Base-by-base conservation (phyloP, 1,140 invertebrate species). In the Halesus radiatus region DNA sequence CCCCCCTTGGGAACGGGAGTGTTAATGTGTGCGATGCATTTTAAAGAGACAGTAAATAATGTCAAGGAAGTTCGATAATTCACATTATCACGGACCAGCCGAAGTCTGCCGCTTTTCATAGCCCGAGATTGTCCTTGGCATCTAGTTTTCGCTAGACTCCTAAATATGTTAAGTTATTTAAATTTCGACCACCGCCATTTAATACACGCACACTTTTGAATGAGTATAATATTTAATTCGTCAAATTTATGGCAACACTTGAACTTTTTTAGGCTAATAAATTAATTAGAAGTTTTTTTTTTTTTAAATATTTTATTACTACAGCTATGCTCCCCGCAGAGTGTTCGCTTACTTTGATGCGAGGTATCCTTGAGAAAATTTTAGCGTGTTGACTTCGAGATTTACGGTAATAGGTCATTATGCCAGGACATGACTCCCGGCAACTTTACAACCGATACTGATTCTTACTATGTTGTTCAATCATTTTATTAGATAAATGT, bases 61-160 rank as follows among this genome's bases (percentile, higher is more conserved):
- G 50, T 54, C 68, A 52, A 72, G 68, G 68, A 72, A 72, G 68
- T 72, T 16, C 18, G 52, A 72, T 72, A 72, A 72, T 72, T 72
- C 50, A 72, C 50, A 37, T 18, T 22, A 15, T 54, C 68, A 52
- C 66, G 45, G 64, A 37, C 16, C 26, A 37, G 32, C 26, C 26
- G 26, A 2, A 29, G 26, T 5, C 26, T n/a, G 16, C 45, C 10
- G 50, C 37, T 23, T 60, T 32, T 68, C 64, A 45, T 18, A 29
- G 20, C 62, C 1, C 7, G 0, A 37, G 26, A 20, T 22, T 52
- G 68, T 72, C 68, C 68, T 72, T 72, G 68, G 50, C 0, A 15
- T 29, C 50, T 72, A 20, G 50, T 13, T 23, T 52, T 32, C 22
- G 22, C 32, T n/a, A 66, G 37, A 45, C 6, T 32, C 7, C 13